Conservation (phyloP, 2,113 vertebrate genomes). For the Copsychus sechellarum region DNA sequence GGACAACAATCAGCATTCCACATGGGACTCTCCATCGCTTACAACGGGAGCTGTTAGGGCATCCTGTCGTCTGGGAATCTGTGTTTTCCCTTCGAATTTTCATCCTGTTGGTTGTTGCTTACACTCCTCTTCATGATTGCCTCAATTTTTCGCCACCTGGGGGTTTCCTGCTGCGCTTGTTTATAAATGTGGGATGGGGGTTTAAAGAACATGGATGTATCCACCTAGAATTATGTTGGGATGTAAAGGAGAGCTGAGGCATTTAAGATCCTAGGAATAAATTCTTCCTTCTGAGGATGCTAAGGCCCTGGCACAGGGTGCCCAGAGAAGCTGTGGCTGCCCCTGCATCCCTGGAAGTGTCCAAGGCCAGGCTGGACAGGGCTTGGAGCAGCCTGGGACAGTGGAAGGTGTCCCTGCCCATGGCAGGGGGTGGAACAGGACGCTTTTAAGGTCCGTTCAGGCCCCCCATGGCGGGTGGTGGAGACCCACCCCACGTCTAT, state of each 20-base stretch:
- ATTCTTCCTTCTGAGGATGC: background rate
- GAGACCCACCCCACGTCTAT: accelerated
- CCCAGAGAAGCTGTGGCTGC: background rate
- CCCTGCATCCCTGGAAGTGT: background rate
- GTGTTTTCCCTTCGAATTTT: background rate
- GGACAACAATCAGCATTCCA: background rate
- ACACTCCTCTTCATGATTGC: background rate
- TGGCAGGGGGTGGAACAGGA: background rate
- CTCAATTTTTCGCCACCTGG: background rate
- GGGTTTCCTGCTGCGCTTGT: background rate
- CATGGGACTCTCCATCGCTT: accelerated
- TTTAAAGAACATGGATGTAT: background rate
- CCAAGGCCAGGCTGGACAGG: background rate
- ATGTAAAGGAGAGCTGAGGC: no score
- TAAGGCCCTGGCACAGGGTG: accelerated
- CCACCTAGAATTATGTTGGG: background rate
- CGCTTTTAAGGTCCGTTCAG: background rate
- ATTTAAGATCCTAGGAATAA: background rate
- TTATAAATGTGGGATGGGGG: accelerated
- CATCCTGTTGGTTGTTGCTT: background rate
- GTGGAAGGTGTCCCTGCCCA: background rate
- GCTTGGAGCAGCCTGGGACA: accelerated
- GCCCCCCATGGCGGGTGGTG: no score
- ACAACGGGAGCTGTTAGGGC: accelerated
- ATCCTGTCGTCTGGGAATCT: background rate